These are phyloP conservation scores for Equus quagga DNA, from an alignment of 2,113 vertebrate genomes.

Conservation along the genomic window DNA sequence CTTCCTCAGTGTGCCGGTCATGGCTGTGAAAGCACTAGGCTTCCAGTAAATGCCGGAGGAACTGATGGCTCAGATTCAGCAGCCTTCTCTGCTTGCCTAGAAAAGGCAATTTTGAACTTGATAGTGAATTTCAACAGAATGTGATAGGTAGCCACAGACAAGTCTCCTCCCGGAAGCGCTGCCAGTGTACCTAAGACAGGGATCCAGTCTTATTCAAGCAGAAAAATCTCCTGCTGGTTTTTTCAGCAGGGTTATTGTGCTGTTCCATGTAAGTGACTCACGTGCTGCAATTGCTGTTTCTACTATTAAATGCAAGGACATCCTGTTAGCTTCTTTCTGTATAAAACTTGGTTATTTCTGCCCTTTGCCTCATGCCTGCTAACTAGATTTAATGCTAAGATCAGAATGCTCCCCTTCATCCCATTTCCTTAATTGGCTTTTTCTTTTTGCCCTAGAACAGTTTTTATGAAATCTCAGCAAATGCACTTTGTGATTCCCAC, in stretches of 20 bases:
- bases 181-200: background rate
- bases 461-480: background rate
- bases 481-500: background rate
- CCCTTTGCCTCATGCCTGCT: background rate
- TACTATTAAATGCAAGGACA: background rate
- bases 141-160: background rate
- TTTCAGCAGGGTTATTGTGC: background rate
- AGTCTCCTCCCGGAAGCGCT: background rate
- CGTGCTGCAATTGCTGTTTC: background rate
- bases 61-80: slow-evolving; percentile 32
- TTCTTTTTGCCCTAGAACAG: background rate
- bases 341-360: background rate
- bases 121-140: slow-evolving; percentile 51
- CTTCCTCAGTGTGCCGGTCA: background rate
- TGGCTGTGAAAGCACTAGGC: background rate
- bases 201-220: background rate
- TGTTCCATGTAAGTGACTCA: background rate
- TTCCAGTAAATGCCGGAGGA: background rate
- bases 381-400: background rate
- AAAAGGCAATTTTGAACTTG: slow-evolving; percentile 46
- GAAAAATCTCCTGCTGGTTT: background rate
- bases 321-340: background rate
- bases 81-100: slow-evolving; percentile 35
- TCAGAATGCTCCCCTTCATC: background rate
- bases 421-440: background rate